Evolutionary conservation across 2,888 invertebrate species (phyloP).

Genomic region (Archips xylosteana): DNA sequence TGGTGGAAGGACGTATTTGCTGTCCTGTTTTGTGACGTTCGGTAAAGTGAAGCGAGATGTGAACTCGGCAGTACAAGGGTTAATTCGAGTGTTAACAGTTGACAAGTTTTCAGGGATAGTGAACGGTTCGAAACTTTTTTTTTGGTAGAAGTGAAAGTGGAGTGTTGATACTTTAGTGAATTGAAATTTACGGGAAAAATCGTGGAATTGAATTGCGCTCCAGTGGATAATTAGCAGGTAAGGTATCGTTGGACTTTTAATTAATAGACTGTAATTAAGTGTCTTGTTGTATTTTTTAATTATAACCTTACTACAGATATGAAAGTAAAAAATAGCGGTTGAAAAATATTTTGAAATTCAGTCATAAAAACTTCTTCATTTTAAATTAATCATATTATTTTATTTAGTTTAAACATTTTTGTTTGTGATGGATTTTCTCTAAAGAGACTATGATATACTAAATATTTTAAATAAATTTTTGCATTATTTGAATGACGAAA

Average conservation of each 20-base stretch:
- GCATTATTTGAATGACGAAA: no score
- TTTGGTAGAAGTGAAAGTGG: conserved; percentile 21
- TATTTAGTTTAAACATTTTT: no score
- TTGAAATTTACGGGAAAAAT: conserved; percentile 14
- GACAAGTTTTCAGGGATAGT: conserved; percentile 30
- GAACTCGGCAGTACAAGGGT: conserved; percentile 29
- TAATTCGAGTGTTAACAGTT: conserved; percentile 32
- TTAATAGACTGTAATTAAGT: background rate
- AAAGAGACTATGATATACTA: no score
- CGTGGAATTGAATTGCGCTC: conserved; percentile 12
- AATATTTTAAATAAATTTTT: no score
- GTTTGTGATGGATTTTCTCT: no score
- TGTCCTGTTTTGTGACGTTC: conserved; percentile 21
- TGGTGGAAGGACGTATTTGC: conserved; percentile 16
- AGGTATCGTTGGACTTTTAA: background rate
- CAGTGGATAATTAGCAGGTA: conserved; percentile 39
- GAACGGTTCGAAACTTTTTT: conserved; percentile 21
- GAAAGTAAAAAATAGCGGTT: no score
- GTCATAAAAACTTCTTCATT: no score
- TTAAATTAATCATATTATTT: no score
- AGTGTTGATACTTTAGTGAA: conserved; percentile 37
- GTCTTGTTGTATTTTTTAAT: background rate
- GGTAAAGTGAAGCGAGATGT: conserved; percentile 35
- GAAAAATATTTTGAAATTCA: no score
- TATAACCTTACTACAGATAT: no score